These are phyloP conservation scores for Arrhamphus sclerolepis DNA, from an alignment of 2,797 vertebrate genomes.

Conservation along the genomic window DNA sequence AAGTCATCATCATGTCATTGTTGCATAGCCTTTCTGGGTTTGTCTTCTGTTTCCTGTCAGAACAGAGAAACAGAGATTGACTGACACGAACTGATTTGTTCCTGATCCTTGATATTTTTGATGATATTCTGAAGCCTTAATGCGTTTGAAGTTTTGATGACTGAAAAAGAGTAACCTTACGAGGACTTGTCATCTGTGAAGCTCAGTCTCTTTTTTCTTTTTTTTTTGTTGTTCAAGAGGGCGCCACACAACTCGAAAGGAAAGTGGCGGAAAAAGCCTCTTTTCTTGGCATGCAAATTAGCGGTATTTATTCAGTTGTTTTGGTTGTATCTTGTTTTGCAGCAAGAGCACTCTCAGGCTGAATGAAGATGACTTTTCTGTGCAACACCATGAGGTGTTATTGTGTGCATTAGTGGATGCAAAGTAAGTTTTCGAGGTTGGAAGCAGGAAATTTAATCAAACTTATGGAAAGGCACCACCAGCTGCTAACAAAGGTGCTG, in stretches of 20 bases:
- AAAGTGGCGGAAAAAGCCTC: slow-evolving; percentile 16
- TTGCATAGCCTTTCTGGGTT: slow-evolving; percentile 17
- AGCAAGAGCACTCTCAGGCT: slow-evolving; percentile 12
- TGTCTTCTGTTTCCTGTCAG: slow-evolving; percentile 11
- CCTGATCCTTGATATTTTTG: slow-evolving; percentile 10
- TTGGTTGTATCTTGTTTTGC: slow-evolving; percentile 16
- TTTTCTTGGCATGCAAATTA: slow-evolving; percentile 15
- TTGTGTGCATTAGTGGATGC: slow-evolving; percentile 8
- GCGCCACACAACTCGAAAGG: slow-evolving; percentile 13
- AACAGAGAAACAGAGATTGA: slow-evolving; percentile 37
- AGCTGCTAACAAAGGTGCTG: too few relatives aligned
- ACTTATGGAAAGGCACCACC: too few relatives aligned
- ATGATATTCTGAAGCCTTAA: slow-evolving; percentile 2
- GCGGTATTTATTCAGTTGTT: slow-evolving; percentile 27
- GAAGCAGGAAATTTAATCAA: too few relatives aligned
- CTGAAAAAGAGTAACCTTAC: not conserved
- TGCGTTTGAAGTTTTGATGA: not conserved
- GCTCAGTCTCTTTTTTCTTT: not conserved
- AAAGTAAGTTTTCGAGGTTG: slow-evolving; percentile 1
- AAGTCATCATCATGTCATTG: too few relatives aligned
- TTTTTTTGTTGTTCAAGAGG: slow-evolving; percentile 40
- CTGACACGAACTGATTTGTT: slow-evolving; percentile 1
- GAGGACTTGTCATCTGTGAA: slow-evolving; percentile 4
- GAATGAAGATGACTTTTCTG: slow-evolving; percentile 16
- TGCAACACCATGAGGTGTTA: slow-evolving; percentile 12